These are phyloP conservation scores for Drosophila pseudotakahashii DNA, from an alignment of 2,888 invertebrate species.

Conservation along the genomic window DNA sequence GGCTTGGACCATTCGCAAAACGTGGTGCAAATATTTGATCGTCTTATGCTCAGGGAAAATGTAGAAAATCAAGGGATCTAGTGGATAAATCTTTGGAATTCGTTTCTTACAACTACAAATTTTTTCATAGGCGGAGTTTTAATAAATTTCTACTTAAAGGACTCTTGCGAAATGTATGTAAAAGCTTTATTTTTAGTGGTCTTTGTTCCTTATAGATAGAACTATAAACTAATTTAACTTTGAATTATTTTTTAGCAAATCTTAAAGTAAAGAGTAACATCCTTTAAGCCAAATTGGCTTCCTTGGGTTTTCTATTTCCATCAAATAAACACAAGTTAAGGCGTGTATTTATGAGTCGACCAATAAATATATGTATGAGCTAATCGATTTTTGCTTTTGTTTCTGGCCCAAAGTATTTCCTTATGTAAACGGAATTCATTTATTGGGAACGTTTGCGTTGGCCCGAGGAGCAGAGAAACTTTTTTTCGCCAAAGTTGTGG, in stretches of 20 bases:
- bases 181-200: too few relatives aligned
- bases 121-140: too few relatives aligned
- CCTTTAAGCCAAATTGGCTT: background rate
- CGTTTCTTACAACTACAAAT: too few relatives aligned
- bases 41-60: background rate
- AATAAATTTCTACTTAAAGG: too few relatives aligned
- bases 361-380: conserved; percentile 31
- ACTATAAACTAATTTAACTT: too few relatives aligned
- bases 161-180: too few relatives aligned
- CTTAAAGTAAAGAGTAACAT: background rate
- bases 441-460: conserved; percentile 47
- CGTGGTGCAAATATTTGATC: conserved; percentile 30
- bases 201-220: too few relatives aligned
- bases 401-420: conserved; percentile 40
- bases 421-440: conserved; percentile 58
- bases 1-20: conserved; percentile 11
- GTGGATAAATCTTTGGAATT: background rate
- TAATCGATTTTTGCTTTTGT: conserved; percentile 41
- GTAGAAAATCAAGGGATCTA: background rate
- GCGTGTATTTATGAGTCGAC: background rate
- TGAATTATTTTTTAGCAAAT: too few relatives aligned
- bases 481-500: conserved; percentile 34
- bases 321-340: background rate
- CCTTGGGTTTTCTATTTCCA: background rate
- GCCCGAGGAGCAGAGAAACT: conserved; percentile 31